Evolutionary conservation across 2,113 vertebrate species (phyloP).

Genomic region (Protobothrops mucrosquamatus): DNA sequence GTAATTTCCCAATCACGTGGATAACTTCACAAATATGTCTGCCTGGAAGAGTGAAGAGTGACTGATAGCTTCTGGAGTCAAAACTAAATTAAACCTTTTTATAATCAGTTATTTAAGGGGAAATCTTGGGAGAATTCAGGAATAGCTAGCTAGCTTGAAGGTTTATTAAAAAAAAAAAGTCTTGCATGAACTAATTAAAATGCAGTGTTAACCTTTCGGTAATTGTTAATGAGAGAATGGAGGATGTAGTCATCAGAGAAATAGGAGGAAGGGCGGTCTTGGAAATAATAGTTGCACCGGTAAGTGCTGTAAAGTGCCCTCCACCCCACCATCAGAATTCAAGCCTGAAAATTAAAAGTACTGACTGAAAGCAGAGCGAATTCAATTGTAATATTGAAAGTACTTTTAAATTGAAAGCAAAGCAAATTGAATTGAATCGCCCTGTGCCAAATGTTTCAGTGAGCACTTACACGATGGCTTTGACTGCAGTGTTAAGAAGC

Average conservation of each 20-base stretch:
- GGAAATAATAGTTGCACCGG: neutral
- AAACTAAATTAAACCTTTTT: slow-evolving; percentile 23
- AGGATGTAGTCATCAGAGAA: neutral
- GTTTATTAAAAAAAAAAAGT: neutral
- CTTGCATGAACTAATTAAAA: neutral
- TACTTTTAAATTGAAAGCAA: neutral
- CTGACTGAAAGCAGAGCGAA: neutral
- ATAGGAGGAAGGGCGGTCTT: neutral
- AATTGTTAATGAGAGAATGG: neutral
- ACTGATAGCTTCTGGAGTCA: slow-evolving; percentile 28
- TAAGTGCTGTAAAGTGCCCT: neutral
- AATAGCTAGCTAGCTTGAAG: neutral
- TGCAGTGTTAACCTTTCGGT: neutral
- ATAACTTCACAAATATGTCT: slow-evolving; percentile 28
- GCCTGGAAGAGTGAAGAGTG: slow-evolving; percentile 39
- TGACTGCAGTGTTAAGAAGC: neutral
- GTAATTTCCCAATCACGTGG: slow-evolving; percentile 44
- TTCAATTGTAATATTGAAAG: neutral
- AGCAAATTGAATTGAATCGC: neutral
- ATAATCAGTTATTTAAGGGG: neutral
- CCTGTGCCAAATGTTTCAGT: neutral
- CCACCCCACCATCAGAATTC: neutral
- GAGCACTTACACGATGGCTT: neutral
- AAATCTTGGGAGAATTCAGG: neutral
- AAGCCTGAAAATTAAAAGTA: neutral